Percentiles rank a stretch among this genome's conserved stretches.
Evolutionary conservation across 2,888 invertebrate genomes (phyloP).

Genomic region (Melanotus villosus): DNA sequence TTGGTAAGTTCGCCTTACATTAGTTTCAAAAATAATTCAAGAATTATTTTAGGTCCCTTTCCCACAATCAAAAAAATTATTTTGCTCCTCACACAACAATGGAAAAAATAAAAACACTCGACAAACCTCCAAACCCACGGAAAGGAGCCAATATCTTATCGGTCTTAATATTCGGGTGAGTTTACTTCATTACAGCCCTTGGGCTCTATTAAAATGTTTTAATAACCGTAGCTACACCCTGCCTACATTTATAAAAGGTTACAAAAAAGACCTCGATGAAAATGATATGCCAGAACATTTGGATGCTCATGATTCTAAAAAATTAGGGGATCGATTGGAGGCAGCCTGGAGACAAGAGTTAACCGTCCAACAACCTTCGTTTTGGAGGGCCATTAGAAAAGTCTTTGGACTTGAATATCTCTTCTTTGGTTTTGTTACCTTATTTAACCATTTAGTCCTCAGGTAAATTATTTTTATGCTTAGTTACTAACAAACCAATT

Average conservation of each 20-base stretch:
- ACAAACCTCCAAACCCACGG: conserved; percentile 1
- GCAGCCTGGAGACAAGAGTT: conserved; percentile 63
- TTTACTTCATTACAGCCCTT: not conserved
- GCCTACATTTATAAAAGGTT: conserved; percentile 61
- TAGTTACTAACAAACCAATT: too few relatives aligned
- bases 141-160: conserved; percentile 19
- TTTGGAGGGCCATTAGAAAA: conserved; percentile 55
- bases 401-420: conserved; percentile 57
- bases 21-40: too few relatives aligned
- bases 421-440: conserved; percentile 47
- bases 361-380: conserved; percentile 49
- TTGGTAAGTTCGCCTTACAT: too few relatives aligned
- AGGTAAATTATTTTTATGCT: conserved; percentile 55
- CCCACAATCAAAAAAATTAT: too few relatives aligned
- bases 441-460: conserved; percentile 49
- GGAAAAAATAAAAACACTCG: not conserved
- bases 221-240: too few relatives aligned
- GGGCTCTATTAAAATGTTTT: too few relatives aligned
- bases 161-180: conserved; percentile 11
- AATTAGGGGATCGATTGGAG: conserved; percentile 75
- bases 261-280: conserved; percentile 67
- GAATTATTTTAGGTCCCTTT: too few relatives aligned
- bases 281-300: conserved; percentile 69
- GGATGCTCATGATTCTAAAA: conserved; percentile 74
- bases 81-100: too few relatives aligned